Percentiles rank a stretch among this genome's conserved stretches.
Conservation (phyloP, 2,888 invertebrate genomes). For the Xestia c-nigrum region DNA sequence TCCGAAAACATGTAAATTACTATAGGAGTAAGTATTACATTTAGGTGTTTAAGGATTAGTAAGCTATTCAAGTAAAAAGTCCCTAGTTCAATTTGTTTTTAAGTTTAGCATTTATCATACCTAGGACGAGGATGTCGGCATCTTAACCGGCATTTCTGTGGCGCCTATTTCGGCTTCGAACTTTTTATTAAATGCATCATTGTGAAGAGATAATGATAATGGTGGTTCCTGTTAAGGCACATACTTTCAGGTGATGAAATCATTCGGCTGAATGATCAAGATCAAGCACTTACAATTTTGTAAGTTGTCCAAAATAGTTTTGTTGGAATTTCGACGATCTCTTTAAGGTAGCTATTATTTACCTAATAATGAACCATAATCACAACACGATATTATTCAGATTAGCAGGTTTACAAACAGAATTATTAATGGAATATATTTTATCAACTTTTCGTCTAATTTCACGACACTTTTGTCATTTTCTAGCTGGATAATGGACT, state of each 20-base stretch:
- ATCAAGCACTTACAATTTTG: not conserved
- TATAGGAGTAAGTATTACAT: not conserved
- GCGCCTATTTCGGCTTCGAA: not conserved
- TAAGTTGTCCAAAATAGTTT: not conserved
- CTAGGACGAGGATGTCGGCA: not conserved
- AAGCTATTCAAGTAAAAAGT: not conserved
- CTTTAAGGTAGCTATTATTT: slow-evolving; percentile 8
- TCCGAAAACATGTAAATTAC: not conserved
- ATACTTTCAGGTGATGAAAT: not conserved
- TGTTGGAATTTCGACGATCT: not conserved
- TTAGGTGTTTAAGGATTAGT: not conserved
- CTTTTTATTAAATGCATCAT: not conserved
- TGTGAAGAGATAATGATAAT: too few relatives aligned
- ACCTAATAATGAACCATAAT: slow-evolving; percentile 36
- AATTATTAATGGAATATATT: slow-evolving; percentile 47
- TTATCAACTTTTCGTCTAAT: slow-evolving; percentile 64
- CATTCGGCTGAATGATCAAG: not conserved
- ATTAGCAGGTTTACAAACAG: slow-evolving; percentile 38
- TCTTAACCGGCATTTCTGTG: not conserved
- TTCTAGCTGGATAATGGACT: slow-evolving; percentile 44
- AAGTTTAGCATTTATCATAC: not conserved
- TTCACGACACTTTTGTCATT: slow-evolving; percentile 54
- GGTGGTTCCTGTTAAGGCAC: too few relatives aligned
- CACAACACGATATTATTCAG: slow-evolving; percentile 33
- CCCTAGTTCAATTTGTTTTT: not conserved